These are phyloP conservation scores for Drosophila nigrodunni DNA, from an alignment of 1,140 invertebrate species.

Conservation along the genomic window DNA sequence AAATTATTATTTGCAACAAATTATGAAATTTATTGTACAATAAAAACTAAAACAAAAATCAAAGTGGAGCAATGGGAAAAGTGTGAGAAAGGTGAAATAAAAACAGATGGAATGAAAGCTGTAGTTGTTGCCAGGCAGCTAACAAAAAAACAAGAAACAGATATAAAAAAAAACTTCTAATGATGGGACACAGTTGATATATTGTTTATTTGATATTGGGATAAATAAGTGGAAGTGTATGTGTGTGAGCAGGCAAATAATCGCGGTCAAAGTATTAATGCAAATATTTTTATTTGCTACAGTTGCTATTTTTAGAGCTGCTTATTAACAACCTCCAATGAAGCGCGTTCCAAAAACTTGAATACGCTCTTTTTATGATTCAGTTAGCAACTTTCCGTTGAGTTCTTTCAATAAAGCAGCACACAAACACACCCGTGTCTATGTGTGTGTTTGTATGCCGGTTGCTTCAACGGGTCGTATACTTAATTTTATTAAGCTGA, in stretches of 20 bases:
- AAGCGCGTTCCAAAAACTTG: constrained; percentile 43
- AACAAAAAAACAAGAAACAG: background rate
- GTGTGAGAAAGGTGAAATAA: background rate
- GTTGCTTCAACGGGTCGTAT: constrained; percentile 60
- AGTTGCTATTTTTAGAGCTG: constrained; percentile 58
- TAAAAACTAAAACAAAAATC: background rate
- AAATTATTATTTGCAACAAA: background rate
- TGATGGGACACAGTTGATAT: background rate
- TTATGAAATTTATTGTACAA: background rate
- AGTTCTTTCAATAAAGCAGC: constrained; percentile 21
- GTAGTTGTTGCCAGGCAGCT: background rate
- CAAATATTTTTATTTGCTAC: constrained; percentile 52
- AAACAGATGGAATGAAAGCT: background rate
- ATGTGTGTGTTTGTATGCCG: constrained; percentile 39
- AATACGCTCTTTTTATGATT: constrained; percentile 59
- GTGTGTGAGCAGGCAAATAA: constrained; percentile 25
- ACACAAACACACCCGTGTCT: constrained; percentile 6
- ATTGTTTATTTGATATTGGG: constrained; percentile 8
- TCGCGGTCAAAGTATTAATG: constrained; percentile 54
- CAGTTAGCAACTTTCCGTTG: constrained; percentile 62
- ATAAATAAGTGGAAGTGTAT: background rate
- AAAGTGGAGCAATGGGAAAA: background rate
- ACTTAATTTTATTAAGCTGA: constrained; percentile 58
- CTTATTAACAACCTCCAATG: constrained; percentile 65
- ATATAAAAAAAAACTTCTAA: background rate